These are phyloP conservation scores for Planiliza haematocheilus DNA, from an alignment of 2,113 vertebrate species.

Conservation along the genomic window DNA sequence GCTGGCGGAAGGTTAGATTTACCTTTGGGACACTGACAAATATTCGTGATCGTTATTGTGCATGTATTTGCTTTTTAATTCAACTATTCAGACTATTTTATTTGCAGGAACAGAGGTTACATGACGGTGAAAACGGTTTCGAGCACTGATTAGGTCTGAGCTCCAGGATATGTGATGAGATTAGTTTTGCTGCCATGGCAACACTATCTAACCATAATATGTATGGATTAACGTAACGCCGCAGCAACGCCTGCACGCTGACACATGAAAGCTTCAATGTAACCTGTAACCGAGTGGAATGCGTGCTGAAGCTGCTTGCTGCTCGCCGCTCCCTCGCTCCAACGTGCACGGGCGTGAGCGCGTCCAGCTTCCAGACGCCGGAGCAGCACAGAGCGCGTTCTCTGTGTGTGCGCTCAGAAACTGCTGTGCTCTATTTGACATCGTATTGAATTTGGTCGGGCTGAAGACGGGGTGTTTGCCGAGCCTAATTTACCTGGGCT, in stretches of 20 bases:
- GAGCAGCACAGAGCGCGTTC: slow-evolving; percentile 3
- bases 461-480: slow-evolving; percentile 67
- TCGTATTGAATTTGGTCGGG: slow-evolving; percentile 64
- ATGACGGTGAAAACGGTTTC: neutral
- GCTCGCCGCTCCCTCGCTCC: neutral
- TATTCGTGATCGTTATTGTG: no score
- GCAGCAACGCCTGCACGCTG: no score
- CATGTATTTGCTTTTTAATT: slow-evolving; percentile 1
- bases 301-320: no score
- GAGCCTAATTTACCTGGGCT: slow-evolving; percentile 71
- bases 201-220: slow-evolving; percentile 44
- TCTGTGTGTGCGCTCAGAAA: slow-evolving; percentile 33
- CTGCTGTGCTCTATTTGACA: slow-evolving; percentile 73
- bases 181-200: slow-evolving; percentile 56
- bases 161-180: slow-evolving; percentile 33
- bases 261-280: no score
- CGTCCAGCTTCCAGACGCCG: neutral
- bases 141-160: slow-evolving; percentile 6
- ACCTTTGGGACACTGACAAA: no score
- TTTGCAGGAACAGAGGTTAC: neutral
- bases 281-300: no score
- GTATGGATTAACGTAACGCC: neutral
- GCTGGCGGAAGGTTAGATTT: no score
- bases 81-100: neutral
- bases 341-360: neutral